Evolutionary conservation across 1,140 invertebrate genomes (phyloP).

Genomic region (Heliconius himera): DNA sequence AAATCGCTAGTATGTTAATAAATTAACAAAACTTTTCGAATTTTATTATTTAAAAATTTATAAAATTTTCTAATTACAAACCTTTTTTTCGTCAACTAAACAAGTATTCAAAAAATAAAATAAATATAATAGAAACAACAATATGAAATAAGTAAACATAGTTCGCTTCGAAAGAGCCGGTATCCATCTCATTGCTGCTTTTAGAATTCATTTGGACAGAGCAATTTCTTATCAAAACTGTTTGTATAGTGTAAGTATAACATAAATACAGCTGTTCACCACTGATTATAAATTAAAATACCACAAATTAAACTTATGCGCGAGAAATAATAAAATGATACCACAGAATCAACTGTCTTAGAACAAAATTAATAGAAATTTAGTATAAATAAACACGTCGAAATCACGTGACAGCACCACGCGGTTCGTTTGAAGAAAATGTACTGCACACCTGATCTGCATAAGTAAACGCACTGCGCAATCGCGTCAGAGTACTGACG

Average conservation of each 20-base stretch:
- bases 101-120: conserved; percentile 74
- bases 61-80: conserved; percentile 39
- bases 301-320: neutral
- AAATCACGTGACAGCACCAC: conserved; percentile 29
- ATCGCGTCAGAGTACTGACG: conserved; percentile 32
- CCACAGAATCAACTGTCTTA: neutral
- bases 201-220: conserved; percentile 61
- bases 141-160: conserved; percentile 74
- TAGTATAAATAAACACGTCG: conserved; percentile 11
- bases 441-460: conserved; percentile 42
- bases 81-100: conserved; percentile 75
- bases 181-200: conserved; percentile 72
- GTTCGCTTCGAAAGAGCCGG: conserved; percentile 68
- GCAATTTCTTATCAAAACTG: conserved; percentile 19
- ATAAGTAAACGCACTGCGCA: conserved; percentile 46
- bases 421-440: conserved; percentile 39
- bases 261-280: conserved; percentile 4
- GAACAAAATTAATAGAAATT: neutral
- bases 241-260: conserved; percentile 22
- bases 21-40: neutral
- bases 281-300: neutral
- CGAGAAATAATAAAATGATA: neutral
- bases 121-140: conserved; percentile 77
- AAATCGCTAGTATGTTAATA: no score
- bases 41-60: neutral